These are phyloP conservation scores for Caerostris darwini DNA, from an alignment of 1,140 invertebrate genomes.

Conservation along the genomic window DNA sequence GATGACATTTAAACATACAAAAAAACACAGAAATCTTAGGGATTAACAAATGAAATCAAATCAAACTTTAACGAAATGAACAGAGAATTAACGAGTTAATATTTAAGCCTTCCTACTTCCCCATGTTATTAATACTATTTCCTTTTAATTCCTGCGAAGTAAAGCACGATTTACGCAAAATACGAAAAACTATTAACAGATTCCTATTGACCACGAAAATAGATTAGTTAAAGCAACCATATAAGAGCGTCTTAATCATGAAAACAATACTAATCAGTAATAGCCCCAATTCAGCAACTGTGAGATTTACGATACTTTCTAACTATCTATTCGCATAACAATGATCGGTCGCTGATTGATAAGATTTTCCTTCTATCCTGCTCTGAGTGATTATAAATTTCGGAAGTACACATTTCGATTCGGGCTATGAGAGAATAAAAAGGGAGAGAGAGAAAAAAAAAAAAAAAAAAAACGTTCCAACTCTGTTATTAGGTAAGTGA, in stretches of 20 bases:
- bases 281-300: too few species aligned
- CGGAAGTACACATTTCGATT: background rate
- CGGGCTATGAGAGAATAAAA: background rate
- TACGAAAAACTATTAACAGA: background rate
- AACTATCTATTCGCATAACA: background rate
- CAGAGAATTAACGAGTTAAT: background rate
- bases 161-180: background rate
- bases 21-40: too few species aligned
- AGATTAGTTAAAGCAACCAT: background rate
- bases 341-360: background rate
- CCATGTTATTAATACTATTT: background rate
- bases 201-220: background rate
- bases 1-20: too few species aligned
- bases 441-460: too few species aligned
- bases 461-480: background rate
- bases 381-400: background rate
- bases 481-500: slow-evolving; percentile 11
- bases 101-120: background rate
- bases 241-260: background rate
- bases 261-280: background rate
- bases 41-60: too few species aligned
- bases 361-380: background rate
- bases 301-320: background rate
- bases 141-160: background rate
- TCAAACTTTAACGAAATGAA: too few species aligned